These are phyloP conservation scores for Sarcophaga peregrina DNA, from an alignment of 1,140 invertebrate genomes.

Conservation along the genomic window DNA sequence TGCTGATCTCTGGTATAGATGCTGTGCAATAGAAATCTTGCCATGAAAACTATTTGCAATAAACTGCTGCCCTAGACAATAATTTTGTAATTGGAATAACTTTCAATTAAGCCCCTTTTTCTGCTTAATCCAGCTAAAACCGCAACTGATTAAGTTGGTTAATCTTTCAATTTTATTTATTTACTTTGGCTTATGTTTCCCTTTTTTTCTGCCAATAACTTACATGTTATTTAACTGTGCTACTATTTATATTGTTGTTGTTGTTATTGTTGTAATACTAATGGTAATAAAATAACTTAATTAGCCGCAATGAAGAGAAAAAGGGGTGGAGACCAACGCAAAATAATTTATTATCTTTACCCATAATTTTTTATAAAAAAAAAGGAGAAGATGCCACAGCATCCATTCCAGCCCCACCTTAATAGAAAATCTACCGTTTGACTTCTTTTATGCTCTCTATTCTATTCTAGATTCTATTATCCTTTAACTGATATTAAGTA, in stretches of 20 bases:
- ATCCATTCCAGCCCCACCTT: too few species aligned
- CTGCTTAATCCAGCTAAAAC: too few species aligned
- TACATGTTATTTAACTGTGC: conserved; percentile 1
- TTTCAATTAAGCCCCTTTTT: too few species aligned
- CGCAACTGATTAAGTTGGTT: too few species aligned
- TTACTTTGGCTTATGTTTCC: not conserved
- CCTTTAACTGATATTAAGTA: conserved; percentile 16
- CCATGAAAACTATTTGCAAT: too few species aligned
- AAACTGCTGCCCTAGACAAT: too few species aligned
- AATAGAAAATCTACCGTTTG: too few species aligned
- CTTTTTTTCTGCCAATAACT: not conserved
- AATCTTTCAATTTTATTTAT: not conserved
- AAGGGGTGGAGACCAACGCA: too few species aligned
- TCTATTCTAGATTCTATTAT: not conserved
- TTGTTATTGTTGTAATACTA: not conserved
- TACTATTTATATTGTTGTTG: not conserved
- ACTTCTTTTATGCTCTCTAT: not conserved
- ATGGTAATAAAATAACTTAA: conserved; percentile 13
- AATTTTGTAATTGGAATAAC: too few species aligned
- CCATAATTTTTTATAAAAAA: not conserved
- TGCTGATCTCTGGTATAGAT: too few species aligned
- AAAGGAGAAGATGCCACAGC: not conserved
- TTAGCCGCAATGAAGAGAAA: too few species aligned
- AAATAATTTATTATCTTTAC: conserved; percentile 15
- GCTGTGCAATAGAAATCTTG: too few species aligned